Evolutionary conservation across 2,888 invertebrate species (phyloP), one percentile per base, ranked within the genome.

Genomic region (Lithophane socia): DNA sequence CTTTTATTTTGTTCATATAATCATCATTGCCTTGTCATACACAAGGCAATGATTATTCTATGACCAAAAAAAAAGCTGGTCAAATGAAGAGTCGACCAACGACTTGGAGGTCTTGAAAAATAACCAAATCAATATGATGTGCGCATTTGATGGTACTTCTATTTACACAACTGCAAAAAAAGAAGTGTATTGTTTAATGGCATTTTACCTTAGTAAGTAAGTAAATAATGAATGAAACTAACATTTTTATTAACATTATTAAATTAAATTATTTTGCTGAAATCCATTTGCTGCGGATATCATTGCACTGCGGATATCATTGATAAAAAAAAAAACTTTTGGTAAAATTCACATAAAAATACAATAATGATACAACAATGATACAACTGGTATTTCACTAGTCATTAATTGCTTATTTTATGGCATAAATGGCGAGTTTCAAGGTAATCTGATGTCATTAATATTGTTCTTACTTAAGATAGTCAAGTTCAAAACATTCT

Each of bases 371-470:
- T 18, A 66, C 52, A 71, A 29, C 18, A n/a, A 24, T 49, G 7
- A 49, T 18, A 66, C 52, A 71, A 29, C 18, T 64, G 37, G 54
- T 68, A 80, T 68, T 72, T 72, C 54, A 60, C 47, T 42, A 29
- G n/a, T 54, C 0, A 47, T n/a, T 54, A 44, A 58, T 42, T 44
- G 24, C 13, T 24, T 80, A 56, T 63, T 52, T 75, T 61, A 63
- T 52, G 21, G 24, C 29, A 13, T 64, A 64, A 24, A 21, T 29
- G 12, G 3, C 1, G 2, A 58, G 49, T 70, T 64, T 76, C 71
- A 64, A 76, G 80, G 80, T 24, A 42, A 71, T 37, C 21, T 58
- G 56, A 44, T 37, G 37, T 66, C 44, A 71, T 61, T 21, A 52
- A 54, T 47, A 75, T 37, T 75, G 9, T 66, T 58, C 13, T 52